Percentiles rank a stretch among this genome's conserved stretches.
phyloP scores from a whole-genome alignment of 2,888 invertebrate genomes.

The Mythimna ferrago region DNA sequence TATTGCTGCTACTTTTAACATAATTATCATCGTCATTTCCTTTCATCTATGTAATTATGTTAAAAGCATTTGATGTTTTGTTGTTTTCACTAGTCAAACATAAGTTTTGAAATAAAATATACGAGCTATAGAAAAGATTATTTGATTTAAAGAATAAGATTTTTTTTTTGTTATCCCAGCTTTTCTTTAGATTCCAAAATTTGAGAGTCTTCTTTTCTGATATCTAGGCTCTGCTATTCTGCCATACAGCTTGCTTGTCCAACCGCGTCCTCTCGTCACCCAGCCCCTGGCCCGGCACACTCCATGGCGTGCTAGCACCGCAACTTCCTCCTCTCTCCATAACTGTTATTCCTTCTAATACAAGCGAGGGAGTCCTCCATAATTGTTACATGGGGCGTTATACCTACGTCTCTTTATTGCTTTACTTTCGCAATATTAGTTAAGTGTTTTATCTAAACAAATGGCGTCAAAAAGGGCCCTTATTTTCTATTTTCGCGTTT shows the following conservation, averaged over 20 bases:
- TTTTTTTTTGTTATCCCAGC: too few species aligned
- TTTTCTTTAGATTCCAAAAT: too few species aligned
- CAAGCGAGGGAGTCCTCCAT: slow-evolving; percentile 67
- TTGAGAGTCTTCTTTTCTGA: too few species aligned
- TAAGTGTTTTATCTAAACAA: slow-evolving; percentile 59
- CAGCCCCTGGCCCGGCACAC: slow-evolving; percentile 20
- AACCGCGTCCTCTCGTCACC: slow-evolving; percentile 19
- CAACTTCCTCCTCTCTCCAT: slow-evolving; percentile 46
- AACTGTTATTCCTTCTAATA: slow-evolving; percentile 56
- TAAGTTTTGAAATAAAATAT: too few species aligned
- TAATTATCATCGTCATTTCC: too few species aligned
- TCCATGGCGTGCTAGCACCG: slow-evolving; percentile 49
- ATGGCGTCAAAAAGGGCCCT: slow-evolving; percentile 27
- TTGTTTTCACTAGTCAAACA: too few species aligned
- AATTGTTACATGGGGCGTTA: slow-evolving; percentile 76
- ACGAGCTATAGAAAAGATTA: too few species aligned
- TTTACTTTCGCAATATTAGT: slow-evolving; percentile 72
- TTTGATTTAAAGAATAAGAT: too few species aligned
- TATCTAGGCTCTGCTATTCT: too few species aligned
- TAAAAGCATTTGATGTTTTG: too few species aligned
- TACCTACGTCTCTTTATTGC: slow-evolving; percentile 66
- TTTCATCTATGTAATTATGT: too few species aligned
- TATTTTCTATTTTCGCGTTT: slow-evolving; percentile 52
- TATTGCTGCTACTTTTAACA: not conserved
- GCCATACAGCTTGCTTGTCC: not conserved